phyloP scores from a whole-genome alignment of 37 sponge, comb jelly and placozoan species.

The Chondrilla cf. caribensis region DNA sequence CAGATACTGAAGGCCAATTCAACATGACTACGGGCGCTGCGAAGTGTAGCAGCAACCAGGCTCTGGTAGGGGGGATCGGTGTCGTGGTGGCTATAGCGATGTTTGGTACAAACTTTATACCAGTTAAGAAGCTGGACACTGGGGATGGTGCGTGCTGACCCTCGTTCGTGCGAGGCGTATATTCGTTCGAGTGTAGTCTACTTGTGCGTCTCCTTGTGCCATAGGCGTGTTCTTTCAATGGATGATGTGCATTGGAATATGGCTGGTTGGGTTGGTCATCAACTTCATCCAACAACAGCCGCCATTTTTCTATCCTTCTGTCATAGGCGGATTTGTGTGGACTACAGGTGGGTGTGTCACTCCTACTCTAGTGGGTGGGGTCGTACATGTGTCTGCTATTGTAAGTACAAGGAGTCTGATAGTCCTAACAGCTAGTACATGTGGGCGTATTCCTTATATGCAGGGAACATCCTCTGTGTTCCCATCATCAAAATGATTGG shows the following conservation, averaged over 20 bases:
- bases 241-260: conserved; percentile 84
- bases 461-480: conserved; percentile 75
- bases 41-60: background rate
- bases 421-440: background rate
- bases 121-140: conserved; percentile 87
- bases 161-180: background rate
- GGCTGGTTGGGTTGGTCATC: conserved; percentile 75
- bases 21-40: background rate
- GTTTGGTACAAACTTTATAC: conserved; percentile 83
- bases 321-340: conserved; percentile 76
- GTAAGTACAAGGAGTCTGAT: background rate
- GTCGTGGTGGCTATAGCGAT: conserved; percentile 57
- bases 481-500: conserved; percentile 82
- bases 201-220: background rate
- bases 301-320: conserved; percentile 57
- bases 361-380: background rate
- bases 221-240: conserved; percentile 88
- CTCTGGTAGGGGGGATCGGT: conserved; percentile 42
- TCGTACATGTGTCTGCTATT: background rate
- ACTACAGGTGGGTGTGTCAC: conserved; percentile 52
- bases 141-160: conserved; percentile 68
- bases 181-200: background rate
- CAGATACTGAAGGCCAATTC: background rate
- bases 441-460: background rate
- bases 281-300: conserved; percentile 53